Evolutionary conservation across 1,140 invertebrate species (phyloP), one percentile per base, ranked within the genome.

Genomic region (Gryllus bimaculatus): DNA sequence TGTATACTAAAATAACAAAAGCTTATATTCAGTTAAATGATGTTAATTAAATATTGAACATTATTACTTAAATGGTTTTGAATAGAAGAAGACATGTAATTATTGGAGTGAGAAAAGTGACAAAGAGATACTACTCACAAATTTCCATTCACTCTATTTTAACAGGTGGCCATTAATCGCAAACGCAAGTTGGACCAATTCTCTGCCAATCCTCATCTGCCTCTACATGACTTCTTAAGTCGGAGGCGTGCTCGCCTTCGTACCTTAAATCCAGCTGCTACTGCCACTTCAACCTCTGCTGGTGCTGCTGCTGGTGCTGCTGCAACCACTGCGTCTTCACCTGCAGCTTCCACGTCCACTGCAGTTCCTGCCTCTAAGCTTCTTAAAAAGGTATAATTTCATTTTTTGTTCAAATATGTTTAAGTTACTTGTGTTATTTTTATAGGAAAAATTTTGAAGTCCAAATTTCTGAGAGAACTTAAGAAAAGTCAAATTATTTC

Each of bases 181-280:
- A 96, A 96, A 86, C 90, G 94, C 85, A 95, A 95, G 90, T 89
- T 96, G 82, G 93, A 95, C 83, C 92, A 95, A 83, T 89, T 93
- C 80, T 91, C 93, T n/a, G 91, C 93, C 83, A 90, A 92, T 49
- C 92, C 92, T 78, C 93, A 93, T 77, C 85, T 95, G 81, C 91
- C 92, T 82, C 87, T 96, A 80, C 89, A 90, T 82, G 92, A 93
- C 83, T 91, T 93, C 83, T 47, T 79, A 8, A 73, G 21, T 73
- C 75, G 75, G 73, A 13, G 79, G 39, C 48, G 54, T 48, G 73
- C 77, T 18, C 80, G 76, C 49, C 49, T 77, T 49, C 81, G 73
- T 21, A 78, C 54, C 47, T 20, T 73, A 10, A 66, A 66, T 18
- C 54, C 54, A 66, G 18, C 54, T 66, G 54, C 54, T 18, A 66